These are phyloP conservation scores for Zoanthus gigantus DNA, from an alignment of 92 coral and sea anemone species.

Conservation along the genomic window DNA sequence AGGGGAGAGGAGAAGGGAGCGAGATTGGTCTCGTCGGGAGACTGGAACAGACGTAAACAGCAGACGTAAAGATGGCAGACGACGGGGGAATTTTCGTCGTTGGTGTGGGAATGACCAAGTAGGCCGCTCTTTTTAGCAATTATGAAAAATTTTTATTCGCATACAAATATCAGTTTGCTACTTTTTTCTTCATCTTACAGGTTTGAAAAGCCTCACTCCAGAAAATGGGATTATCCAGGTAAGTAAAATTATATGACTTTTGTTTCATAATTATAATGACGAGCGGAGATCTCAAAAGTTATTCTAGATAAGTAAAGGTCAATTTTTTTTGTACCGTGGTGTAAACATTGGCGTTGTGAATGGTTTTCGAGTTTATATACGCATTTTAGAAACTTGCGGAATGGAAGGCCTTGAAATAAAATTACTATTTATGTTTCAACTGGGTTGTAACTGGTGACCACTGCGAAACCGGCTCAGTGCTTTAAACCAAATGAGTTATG, in stretches of 20 bases:
- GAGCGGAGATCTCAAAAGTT: too few species aligned
- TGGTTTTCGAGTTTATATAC: too few species aligned
- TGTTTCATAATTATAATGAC: neutral
- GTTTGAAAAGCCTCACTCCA: slow-evolving; percentile 87
- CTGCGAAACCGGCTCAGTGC: too few species aligned
- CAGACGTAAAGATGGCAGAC: slow-evolving; percentile 49
- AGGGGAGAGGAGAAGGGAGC: too few species aligned
- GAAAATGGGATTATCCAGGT: slow-evolving; percentile 92
- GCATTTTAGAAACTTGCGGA: too few species aligned
- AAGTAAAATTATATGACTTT: neutral
- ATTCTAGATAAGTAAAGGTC: too few species aligned
- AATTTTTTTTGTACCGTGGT: too few species aligned
- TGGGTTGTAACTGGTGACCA: too few species aligned
- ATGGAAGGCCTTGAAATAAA: too few species aligned
- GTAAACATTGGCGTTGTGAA: too few species aligned
- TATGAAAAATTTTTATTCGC: neutral
- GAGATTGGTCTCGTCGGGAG: neutral
- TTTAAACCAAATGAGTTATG: too few species aligned
- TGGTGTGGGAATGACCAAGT: slow-evolving; percentile 89
- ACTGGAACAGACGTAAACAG: neutral
- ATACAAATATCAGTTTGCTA: neutral
- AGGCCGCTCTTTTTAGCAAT: neutral
- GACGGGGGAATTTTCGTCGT: slow-evolving; percentile 52
- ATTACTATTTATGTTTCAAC: too few species aligned
- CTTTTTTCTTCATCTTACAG: slow-evolving; percentile 29